These are phyloP conservation scores for Cheiracanthium punctorium DNA, from an alignment of 2,888 invertebrate genomes.

Conservation along the genomic window DNA sequence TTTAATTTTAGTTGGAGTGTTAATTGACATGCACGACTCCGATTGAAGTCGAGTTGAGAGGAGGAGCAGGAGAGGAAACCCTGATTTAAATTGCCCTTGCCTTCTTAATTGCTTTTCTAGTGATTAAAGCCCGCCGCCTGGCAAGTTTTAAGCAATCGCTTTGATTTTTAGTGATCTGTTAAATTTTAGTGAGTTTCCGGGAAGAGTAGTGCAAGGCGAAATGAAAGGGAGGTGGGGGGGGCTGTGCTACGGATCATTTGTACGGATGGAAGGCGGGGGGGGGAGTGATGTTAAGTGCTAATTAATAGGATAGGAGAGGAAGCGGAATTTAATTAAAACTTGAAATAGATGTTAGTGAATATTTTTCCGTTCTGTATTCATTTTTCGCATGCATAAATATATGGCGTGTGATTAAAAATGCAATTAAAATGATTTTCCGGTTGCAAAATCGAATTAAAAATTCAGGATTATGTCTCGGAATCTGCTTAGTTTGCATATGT, in stretches of 20 bases:
- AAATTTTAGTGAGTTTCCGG: slow-evolving; percentile 6
- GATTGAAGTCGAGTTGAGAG: slow-evolving; percentile 17
- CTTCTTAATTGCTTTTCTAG: slow-evolving; percentile 57
- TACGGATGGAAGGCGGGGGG: not conserved
- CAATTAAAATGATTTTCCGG: not conserved
- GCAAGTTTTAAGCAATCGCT: slow-evolving; percentile 47
- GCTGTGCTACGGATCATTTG: not conserved
- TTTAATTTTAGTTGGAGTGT: slow-evolving; percentile 65
- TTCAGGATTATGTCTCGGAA: no score
- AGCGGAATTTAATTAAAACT: slow-evolving; percentile 9
- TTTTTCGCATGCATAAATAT: slow-evolving; percentile 4
- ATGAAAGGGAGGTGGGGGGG: not conserved
- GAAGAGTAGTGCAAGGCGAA: no score
- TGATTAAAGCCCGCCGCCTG: slow-evolving; percentile 46
- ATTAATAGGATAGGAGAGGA: slow-evolving; percentile 8
- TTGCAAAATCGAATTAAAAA: not conserved
- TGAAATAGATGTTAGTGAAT: slow-evolving; percentile 7
- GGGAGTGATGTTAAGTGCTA: not conserved
- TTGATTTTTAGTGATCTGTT: slow-evolving; percentile 54
- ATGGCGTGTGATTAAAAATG: not conserved
- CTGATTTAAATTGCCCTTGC: slow-evolving; percentile 44
- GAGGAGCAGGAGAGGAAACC: not conserved
- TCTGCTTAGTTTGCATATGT: no score
- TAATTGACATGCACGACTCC: slow-evolving; percentile 64
- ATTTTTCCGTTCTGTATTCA: not conserved